Percentiles rank a stretch among this genome's conserved stretches.
These are phyloP conservation scores for Macrotus californicus DNA, from an alignment of 2,113 vertebrate genomes.

Conservation along the genomic window DNA sequence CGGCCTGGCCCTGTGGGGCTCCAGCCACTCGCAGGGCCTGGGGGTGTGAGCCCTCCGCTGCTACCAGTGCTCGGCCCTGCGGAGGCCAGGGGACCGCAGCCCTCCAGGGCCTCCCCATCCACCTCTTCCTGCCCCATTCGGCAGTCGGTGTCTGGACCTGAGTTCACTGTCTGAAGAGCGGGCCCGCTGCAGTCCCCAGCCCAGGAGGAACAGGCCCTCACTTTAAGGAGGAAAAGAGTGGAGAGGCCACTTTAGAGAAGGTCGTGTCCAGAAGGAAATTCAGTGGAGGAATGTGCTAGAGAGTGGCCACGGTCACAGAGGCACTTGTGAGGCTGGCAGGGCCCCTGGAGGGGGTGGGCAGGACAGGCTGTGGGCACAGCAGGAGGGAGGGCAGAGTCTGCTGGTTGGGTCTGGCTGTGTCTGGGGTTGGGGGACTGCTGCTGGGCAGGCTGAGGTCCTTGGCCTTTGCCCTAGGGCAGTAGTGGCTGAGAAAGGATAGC, in stretches of 20 bases:
- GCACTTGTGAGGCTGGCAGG: accelerated
- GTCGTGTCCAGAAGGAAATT: accelerated
- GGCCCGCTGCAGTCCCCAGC: not conserved
- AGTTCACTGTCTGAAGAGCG: too few relatives aligned
- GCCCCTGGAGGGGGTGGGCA: too few relatives aligned
- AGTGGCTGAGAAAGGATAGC: not conserved
- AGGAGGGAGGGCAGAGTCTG: accelerated
- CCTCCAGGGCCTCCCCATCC: not conserved
- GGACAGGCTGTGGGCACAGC: too few relatives aligned
- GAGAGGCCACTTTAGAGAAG: not conserved
- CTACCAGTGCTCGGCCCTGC: not conserved
- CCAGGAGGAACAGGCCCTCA: not conserved
- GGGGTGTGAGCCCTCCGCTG: not conserved
- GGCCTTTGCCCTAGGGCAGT: not conserved
- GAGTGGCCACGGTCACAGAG: not conserved
- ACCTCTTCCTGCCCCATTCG: too few relatives aligned
- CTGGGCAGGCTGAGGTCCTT: not conserved
- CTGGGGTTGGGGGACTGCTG: too few relatives aligned
- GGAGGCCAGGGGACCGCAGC: not conserved
- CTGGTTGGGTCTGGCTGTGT: not conserved
- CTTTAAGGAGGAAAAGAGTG: not conserved
- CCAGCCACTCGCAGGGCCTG: accelerated
- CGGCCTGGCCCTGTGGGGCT: not conserved
- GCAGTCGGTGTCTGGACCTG: not conserved
- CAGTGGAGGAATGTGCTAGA: not conserved